These are phyloP conservation scores for Rhabdophis nuchalis DNA, from an alignment of 2,797 vertebrate genomes.

Conservation along the genomic window DNA sequence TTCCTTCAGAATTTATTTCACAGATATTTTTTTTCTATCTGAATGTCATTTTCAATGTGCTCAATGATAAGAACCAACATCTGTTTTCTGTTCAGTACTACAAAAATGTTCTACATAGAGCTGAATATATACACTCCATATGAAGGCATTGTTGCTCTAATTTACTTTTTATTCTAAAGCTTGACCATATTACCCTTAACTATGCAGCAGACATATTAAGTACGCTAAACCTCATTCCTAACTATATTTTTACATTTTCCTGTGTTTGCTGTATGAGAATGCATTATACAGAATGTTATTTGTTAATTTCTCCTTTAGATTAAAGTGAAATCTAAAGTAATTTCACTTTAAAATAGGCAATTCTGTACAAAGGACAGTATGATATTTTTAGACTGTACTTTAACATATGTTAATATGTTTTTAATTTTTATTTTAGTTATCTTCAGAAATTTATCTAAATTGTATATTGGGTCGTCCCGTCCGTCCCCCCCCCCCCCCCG, in stretches of 20 bases:
- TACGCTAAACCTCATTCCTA: slow-evolving; percentile 68
- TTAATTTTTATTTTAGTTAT: neutral
- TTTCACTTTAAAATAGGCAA: slow-evolving; percentile 56
- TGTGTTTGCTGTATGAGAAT: slow-evolving; percentile 58
- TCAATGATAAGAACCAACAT: slow-evolving; percentile 89
- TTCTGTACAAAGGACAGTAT: slow-evolving; percentile 25
- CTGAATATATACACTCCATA: slow-evolving; percentile 72
- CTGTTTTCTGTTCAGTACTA: slow-evolving; percentile 87
- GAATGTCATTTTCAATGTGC: slow-evolving; percentile 83
- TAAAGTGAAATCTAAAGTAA: slow-evolving; percentile 51
- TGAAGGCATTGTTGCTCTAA: slow-evolving; percentile 74
- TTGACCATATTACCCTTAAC: slow-evolving; percentile 77
- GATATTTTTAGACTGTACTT: slow-evolving; percentile 37
- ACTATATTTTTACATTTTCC: slow-evolving; percentile 65
- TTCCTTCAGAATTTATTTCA: slow-evolving; percentile 77
- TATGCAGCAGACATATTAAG: slow-evolving; percentile 75
- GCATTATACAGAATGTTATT: slow-evolving; percentile 36
- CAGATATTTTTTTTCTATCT: slow-evolving; percentile 74
- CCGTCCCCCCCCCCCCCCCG: too few relatives aligned
- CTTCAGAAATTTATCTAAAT: neutral
- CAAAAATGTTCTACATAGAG: slow-evolving; percentile 78
- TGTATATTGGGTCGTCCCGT: slow-evolving; percentile 10
- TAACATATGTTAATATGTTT: neutral
- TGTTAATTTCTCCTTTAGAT: slow-evolving; percentile 40
- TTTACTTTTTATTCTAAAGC: slow-evolving; percentile 74